Base-by-base conservation (phyloP, 1,140 invertebrate species). In the Brachionus plicatilis region DNA sequence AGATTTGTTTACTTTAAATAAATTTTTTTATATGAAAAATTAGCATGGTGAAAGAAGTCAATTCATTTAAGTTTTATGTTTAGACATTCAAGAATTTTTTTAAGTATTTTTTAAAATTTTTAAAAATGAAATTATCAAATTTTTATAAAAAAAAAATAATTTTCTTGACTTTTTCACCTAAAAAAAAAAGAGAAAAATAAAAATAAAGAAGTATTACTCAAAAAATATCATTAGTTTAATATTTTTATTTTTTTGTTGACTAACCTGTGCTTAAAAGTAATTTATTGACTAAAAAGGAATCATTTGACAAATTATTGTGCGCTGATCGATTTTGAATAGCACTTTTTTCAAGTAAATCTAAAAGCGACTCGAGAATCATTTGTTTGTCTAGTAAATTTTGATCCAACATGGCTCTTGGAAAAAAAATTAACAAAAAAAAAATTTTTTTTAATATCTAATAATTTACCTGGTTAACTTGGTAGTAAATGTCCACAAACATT, bases 321-420 rank as follows among this genome's bases (percentile, higher is more conserved):
- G 8, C 12, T 72, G 37, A 5, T 45, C 37, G 17, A 43, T 17
- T n/a, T 72, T 41, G 37, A 72, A 11, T 37, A 56, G 14, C 5
- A 37, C 29, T 65, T 80, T 82, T 82, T 65, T 82, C 79, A 11
- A 82, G 43, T 47, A 82, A 24, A 37, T 82, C 79, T n/a, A 82
- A 20, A 24, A 82, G 24, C 14, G 79, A 65, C 27, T 82, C 79
- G 33, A 82, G 14, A 82, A 82, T 47, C 33, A 43, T 17, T 20
- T 82, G 79, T 68, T 82, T 82, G 20, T 82, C 79, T 20, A 82
- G n/a, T n/a, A 82, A 65, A 82, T 82, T 82, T 65, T 82, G 79
- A 37, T 82, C 79, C 79, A 82, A 60, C 79, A 82, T 82, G 14
- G 79, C 79, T 45, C 79, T 60, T 60, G 0, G 6, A n/a, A 43